A percentile compares a stretch with the other conserved stretches of the same genome.
These are phyloP conservation scores for Hirundo rustica DNA, from an alignment of 2,797 vertebrate genomes.

Conservation along the genomic window DNA sequence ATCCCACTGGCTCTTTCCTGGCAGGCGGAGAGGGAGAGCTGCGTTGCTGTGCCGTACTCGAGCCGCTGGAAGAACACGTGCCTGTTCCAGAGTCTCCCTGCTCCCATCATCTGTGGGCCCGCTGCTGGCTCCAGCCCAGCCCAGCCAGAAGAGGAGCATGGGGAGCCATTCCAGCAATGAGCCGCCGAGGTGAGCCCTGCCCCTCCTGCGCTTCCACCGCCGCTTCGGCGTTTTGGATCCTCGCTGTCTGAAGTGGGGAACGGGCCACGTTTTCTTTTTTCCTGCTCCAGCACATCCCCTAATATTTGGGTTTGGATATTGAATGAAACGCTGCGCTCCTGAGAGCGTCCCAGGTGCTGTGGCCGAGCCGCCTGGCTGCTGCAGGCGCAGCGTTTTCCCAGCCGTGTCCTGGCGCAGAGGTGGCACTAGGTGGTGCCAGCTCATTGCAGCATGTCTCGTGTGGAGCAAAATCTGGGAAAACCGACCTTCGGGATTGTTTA, in stretches of 20 bases:
- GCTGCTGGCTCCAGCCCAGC: not conserved
- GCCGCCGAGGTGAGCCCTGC: constrained; percentile 74
- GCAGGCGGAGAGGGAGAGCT: constrained; percentile 75
- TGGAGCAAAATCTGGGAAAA: not conserved
- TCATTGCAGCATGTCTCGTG: not conserved
- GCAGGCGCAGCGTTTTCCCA: not conserved
- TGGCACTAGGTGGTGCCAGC: constrained; percentile 52
- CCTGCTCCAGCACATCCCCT: not conserved
- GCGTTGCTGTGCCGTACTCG: constrained; percentile 35
- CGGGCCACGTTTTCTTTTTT: accelerated
- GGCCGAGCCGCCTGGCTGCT: not conserved
- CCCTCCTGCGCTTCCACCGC: accelerated
- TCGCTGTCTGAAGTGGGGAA: accelerated
- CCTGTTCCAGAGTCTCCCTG: constrained; percentile 54
- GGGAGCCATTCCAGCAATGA: constrained; percentile 61
- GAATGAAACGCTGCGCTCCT: not conserved
- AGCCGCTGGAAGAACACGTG: constrained; percentile 53
- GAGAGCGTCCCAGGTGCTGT: accelerated
- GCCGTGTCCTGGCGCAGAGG: not conserved
- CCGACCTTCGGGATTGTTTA: not conserved
- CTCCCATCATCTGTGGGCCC: constrained; percentile 58
- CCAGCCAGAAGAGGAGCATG: not conserved
- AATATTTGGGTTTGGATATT: not conserved
- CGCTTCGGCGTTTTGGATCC: accelerated
- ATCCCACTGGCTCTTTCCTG: not conserved